Evolutionary conservation across 2,888 invertebrate species (phyloP), one percentile per base, ranked within the genome.

Genomic region (Drosophila mimetica): DNA sequence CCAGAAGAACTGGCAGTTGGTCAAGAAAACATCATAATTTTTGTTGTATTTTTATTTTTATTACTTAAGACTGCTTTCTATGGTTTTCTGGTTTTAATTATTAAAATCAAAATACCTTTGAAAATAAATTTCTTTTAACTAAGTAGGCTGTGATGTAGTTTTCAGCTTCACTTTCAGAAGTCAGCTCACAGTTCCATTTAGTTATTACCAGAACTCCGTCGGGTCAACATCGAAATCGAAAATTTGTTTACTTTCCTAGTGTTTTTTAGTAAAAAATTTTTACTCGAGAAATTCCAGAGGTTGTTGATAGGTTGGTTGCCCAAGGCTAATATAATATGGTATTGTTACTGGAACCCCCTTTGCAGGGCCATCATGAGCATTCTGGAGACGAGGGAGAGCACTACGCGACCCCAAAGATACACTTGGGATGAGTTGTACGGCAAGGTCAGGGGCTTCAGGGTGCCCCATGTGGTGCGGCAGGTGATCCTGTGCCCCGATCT

Each of bases 1-100:
- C 41, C 32, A 44, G 11, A 14, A 14, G 14, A 16, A 1, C 7
- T n/a, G 0, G n/a, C 18, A 18, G 20, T 32, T 51, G 20, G 30
- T 20, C 22, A 39, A 32, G 46, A 47, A 58, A 61, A 32, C 32
- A 61, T 14, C 11, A 36, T 36, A 8, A 32, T 7, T 25, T 16
- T 14, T n/a, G n/a, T n/a, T n/a, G n/a, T n/a, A n/a, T n/a, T n/a
- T n/a, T n/a, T n/a, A n/a, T n/a, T n/a, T n/a, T n/a, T n/a, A n/a
- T n/a, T n/a, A n/a, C n/a, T n/a, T 2, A 22, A 22, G 22, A 22
- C 22, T 22, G 3, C 5, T 22, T 22, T 22, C 4, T 2, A 22
- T 2, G 22, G 22, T 22, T 22, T n/a, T n/a, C n/a, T n/a, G n/a
- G n/a, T n/a, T n/a, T n/a, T n/a, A n/a, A n/a, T n/a, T n/a, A n/a